Conservation (phyloP, 1,140 invertebrate species). For the Musca vetustissima region DNA sequence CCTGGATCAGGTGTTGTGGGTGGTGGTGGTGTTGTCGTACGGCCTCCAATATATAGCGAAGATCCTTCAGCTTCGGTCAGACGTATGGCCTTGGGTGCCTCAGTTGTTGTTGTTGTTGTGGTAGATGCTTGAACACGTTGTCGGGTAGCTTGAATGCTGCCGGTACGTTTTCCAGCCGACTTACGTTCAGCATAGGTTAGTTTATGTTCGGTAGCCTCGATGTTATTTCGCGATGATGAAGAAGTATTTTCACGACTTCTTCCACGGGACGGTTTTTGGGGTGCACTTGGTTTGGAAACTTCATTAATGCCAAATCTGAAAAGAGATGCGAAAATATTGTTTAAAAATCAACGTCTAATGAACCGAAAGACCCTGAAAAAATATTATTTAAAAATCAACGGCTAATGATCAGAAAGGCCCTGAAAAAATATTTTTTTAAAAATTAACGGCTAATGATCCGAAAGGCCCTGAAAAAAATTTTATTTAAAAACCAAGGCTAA, state of each 20-base stretch:
- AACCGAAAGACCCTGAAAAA: no score
- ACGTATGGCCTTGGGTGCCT: conserved; percentile 39
- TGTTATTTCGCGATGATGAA: conserved; percentile 34
- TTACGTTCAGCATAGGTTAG: conserved; percentile 22
- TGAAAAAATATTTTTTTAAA: no score
- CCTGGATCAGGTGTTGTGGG: conserved; percentile 89
- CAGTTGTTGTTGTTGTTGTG: conserved; percentile 39
- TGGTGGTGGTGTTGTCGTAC: conserved; percentile 75
- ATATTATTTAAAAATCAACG: no score
- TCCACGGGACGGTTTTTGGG: conserved; percentile 44
- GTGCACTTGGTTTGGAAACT: conserved; percentile 43
- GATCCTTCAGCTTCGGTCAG: conserved; percentile 50
- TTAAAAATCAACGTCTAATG: no score
- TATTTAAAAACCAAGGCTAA: no score
- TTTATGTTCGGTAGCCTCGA: conserved; percentile 32
- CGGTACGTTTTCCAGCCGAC: neutral
- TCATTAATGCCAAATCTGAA: conserved; percentile 49
- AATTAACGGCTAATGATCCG: no score
- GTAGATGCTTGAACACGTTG: conserved; percentile 15
- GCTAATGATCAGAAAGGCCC: no score
- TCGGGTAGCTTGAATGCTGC: conserved; percentile 1
- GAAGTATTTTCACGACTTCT: conserved; percentile 44
- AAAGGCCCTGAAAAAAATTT: no score
- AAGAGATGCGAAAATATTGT: neutral
- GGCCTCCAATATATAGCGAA: conserved; percentile 55